phyloP scores from a whole-genome alignment of 2,113 vertebrate genomes.

The Chloroceryle aenea region DNA sequence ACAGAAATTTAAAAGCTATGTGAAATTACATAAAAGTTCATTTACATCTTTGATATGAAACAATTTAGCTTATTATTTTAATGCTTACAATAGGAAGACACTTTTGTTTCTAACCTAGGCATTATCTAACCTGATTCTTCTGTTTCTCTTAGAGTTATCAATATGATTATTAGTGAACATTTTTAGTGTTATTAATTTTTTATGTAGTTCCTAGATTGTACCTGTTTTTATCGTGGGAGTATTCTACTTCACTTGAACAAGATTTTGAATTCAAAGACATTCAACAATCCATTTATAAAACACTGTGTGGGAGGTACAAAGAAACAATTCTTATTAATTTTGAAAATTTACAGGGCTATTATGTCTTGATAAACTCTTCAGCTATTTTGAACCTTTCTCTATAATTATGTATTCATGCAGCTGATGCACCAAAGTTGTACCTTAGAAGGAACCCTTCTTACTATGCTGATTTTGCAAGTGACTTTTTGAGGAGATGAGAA shows the following conservation, averaged over 20 bases:
- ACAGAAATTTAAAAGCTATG: neutral
- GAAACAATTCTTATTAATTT: neutral
- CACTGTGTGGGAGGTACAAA: neutral
- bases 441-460: neutral
- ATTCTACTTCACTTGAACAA: neutral
- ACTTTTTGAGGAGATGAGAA: neutral
- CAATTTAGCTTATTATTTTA: neutral
- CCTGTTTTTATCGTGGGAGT: neutral
- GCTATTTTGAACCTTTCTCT: neutral
- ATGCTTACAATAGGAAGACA: neutral
- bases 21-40: neutral
- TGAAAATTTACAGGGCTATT: slow-evolving; percentile 8
- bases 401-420: neutral
- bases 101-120: neutral
- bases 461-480: neutral
- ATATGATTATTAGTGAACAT: neutral
- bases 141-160: neutral
- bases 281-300: slow-evolving; percentile 27
- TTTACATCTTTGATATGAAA: neutral
- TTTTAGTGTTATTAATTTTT: neutral
- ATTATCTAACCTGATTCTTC: neutral
- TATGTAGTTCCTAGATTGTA: neutral
- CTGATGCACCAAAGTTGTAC: neutral
- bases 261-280: neutral
- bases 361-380: neutral